Evolutionary conservation across 2,888 invertebrate genomes (phyloP).

Genomic region (Leptopterna dolabrata): DNA sequence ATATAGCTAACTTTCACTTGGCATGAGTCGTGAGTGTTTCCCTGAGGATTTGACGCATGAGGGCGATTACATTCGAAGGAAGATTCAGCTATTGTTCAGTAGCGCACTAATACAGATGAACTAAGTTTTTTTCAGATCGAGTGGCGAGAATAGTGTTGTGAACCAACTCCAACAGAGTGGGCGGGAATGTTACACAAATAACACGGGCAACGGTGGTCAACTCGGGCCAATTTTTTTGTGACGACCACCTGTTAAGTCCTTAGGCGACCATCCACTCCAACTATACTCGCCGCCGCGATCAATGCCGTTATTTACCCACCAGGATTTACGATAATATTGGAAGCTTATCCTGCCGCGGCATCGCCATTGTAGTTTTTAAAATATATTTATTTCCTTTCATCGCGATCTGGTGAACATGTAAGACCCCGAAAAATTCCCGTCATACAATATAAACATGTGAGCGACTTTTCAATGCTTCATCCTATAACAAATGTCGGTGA

Average conservation of each 20-base stretch:
- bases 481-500: too few relatives aligned
- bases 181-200: background rate
- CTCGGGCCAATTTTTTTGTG: background rate
- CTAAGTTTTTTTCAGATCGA: background rate
- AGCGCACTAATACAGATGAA: background rate
- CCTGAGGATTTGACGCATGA: too few relatives aligned
- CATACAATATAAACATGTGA: too few relatives aligned
- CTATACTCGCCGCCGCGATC: background rate
- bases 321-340: background rate
- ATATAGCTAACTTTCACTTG: too few relatives aligned
- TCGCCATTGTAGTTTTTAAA: background rate
- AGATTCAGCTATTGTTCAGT: too few relatives aligned
- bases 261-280: conserved; percentile 7
- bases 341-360: background rate
- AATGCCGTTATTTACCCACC: background rate
- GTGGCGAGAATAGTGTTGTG: background rate
- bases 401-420: too few relatives aligned
- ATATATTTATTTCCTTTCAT: background rate
- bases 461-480: too few relatives aligned
- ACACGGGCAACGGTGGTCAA: background rate
- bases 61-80: too few relatives aligned
- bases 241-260: background rate
- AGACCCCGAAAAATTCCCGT: too few relatives aligned
- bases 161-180: background rate
- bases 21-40: too few relatives aligned